A percentile compares a stretch with the other conserved stretches of the same genome.
Evolutionary conservation across 2,113 vertebrate genomes (phyloP).

Genomic region (Megalops atlanticus): DNA sequence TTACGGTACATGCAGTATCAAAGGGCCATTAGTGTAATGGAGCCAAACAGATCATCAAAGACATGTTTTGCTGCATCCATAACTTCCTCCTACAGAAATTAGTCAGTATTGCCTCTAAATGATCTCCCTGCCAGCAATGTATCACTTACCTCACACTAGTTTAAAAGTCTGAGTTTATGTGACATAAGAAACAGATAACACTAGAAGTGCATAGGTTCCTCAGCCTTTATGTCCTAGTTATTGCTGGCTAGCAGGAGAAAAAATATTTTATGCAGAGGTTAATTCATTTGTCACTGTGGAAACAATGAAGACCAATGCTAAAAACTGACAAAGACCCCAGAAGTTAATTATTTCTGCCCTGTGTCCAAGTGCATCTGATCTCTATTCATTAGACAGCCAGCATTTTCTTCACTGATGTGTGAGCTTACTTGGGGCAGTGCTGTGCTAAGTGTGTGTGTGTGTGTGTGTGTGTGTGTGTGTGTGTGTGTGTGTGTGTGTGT

Average conservation of each 20-base stretch:
- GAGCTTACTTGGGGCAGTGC: constrained; percentile 12
- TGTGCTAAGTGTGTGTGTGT: constrained; percentile 3
- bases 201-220: background rate
- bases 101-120: background rate
- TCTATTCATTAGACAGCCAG: background rate
- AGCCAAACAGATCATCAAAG: background rate
- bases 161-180: constrained; percentile 27
- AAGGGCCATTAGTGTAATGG: background rate
- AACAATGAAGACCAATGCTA: background rate
- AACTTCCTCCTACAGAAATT: background rate
- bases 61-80: no score
- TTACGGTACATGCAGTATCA: constrained; percentile 1
- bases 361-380: constrained; percentile 7
- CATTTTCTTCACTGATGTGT: background rate
- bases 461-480: background rate
- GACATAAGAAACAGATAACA: constrained; percentile 5
- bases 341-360: constrained; percentile 20
- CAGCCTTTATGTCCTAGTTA: background rate
- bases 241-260: background rate
- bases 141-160: constrained; percentile 2
- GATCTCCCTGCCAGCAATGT: background rate
- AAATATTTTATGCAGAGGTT: background rate
- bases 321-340: constrained; percentile 8
- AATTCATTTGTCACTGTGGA: constrained; percentile 8
- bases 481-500: constrained; percentile 46